Evolutionary conservation across 1,140 invertebrate genomes (phyloP).

Genomic region (Aphaenogaster ashmeadi): DNA sequence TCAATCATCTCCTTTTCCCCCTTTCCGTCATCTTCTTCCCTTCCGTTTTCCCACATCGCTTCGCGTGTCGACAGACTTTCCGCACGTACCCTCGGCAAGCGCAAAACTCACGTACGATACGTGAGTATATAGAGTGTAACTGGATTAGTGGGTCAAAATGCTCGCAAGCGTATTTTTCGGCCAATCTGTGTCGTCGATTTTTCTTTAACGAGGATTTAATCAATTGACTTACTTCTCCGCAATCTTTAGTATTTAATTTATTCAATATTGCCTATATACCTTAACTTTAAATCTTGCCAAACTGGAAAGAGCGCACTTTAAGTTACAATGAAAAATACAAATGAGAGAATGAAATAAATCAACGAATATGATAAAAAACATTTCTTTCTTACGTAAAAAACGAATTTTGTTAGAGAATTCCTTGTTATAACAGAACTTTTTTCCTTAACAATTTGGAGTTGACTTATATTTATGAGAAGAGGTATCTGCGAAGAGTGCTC

Average conservation of each 20-base stretch:
- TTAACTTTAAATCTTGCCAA: neutral
- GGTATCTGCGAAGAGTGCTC: neutral
- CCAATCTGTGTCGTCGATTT: constrained; percentile 21
- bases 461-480: neutral
- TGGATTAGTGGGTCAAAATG: constrained; percentile 28
- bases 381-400: neutral
- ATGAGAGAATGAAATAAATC: neutral
- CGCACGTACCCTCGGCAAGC: constrained; percentile 25
- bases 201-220: neutral
- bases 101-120: constrained; percentile 41
- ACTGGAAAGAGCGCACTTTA: neutral
- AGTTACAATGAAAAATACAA: neutral
- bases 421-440: neutral
- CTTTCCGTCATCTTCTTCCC: neutral
- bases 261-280: neutral
- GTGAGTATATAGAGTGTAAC: constrained; percentile 34
- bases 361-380: neutral
- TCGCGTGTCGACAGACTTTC: constrained; percentile 5
- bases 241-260: neutral
- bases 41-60: neutral
- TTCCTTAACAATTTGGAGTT: neutral
- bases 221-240: neutral
- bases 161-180: constrained; percentile 1
- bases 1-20: constrained; percentile 32
- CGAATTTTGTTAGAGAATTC: neutral